Evolutionary conservation across 92 coral and sea anemone genomes (phyloP).

Genomic region (Ricordea florida): DNA sequence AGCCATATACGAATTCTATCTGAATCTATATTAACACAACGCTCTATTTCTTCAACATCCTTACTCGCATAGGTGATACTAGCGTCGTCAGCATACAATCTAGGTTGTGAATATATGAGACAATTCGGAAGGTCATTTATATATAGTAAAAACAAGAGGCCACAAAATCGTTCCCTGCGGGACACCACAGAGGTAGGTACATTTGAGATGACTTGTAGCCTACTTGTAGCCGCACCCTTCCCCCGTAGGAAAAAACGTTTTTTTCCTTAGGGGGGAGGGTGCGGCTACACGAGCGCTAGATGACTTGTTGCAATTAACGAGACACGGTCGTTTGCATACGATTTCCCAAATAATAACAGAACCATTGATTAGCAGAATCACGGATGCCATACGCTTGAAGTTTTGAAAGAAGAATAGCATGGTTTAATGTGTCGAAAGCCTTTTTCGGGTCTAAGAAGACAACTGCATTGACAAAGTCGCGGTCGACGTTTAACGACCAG

Average conservation of each 20-base stretch:
- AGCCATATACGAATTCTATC: constrained; percentile 24
- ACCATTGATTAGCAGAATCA: constrained; percentile 9
- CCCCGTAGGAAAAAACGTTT: too few species aligned
- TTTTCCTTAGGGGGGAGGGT: too few species aligned
- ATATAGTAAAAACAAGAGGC: not conserved
- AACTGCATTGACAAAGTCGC: constrained; percentile 32
- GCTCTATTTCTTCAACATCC: constrained; percentile 11
- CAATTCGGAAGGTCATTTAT: constrained; percentile 41
- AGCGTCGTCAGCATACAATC: constrained; percentile 26
- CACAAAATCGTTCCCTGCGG: constrained; percentile 10
- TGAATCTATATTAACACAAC: constrained; percentile 4
- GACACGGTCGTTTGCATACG: constrained; percentile 28
- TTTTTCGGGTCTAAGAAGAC: constrained; percentile 33
- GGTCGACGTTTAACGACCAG: constrained; percentile 36
- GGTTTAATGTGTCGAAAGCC: constrained; percentile 28
- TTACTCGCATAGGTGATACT: constrained; percentile 28
- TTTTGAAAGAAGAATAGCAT: constrained; percentile 35
- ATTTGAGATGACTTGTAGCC: constrained; percentile 7
- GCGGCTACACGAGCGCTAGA: too few species aligned
- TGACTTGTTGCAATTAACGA: constrained; percentile 15
- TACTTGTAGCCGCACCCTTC: too few species aligned
- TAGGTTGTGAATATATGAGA: constrained; percentile 9
- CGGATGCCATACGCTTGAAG: constrained; percentile 23
- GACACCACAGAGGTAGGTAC: constrained; percentile 14
- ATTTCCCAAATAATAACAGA: not conserved